Evolutionary conservation across 2,797 vertebrate genomes (phyloP).

Genomic region (Holocentrus rufus): DNA sequence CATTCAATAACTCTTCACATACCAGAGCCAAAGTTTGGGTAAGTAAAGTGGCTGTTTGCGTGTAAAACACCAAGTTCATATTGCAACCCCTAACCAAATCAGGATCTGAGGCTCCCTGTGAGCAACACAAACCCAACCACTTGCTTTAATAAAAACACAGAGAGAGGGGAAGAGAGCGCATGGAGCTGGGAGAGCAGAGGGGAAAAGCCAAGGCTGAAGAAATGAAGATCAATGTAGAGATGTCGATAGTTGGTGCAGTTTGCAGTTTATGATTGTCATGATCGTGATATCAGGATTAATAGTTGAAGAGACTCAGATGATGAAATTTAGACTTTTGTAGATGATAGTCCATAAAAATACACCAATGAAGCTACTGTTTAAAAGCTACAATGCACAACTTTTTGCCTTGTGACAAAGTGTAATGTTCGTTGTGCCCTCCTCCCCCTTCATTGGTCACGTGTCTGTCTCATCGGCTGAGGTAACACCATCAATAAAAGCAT

Average conservation of each 20-base stretch:
- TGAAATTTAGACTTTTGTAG: too few species aligned
- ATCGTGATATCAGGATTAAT: too few species aligned
- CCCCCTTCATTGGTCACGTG: too few species aligned
- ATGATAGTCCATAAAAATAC: too few species aligned
- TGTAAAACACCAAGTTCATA: slow-evolving; percentile 50
- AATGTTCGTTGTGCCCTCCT: too few species aligned
- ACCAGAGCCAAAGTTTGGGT: slow-evolving; percentile 47
- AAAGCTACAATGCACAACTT: too few species aligned
- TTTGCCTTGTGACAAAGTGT: too few species aligned
- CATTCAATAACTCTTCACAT: slow-evolving; percentile 35
- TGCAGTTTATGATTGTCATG: too few species aligned
- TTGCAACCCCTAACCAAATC: slow-evolving; percentile 25
- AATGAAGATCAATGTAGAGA: neutral
- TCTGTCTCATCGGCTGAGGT: too few species aligned
- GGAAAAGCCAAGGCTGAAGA: neutral
- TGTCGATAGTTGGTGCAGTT: neutral
- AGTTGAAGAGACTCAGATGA: too few species aligned
- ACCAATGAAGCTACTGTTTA: too few species aligned
- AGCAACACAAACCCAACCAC: slow-evolving; percentile 41
- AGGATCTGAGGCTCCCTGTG: slow-evolving; percentile 26
- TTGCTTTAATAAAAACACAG: slow-evolving; percentile 52
- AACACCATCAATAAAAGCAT: too few species aligned
- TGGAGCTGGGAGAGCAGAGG: neutral
- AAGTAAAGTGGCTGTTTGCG: slow-evolving; percentile 52
- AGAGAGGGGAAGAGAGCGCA: slow-evolving; percentile 6